Evolutionary conservation across 2,888 invertebrate species (phyloP).

Genomic region (Candidula unifasciata): DNA sequence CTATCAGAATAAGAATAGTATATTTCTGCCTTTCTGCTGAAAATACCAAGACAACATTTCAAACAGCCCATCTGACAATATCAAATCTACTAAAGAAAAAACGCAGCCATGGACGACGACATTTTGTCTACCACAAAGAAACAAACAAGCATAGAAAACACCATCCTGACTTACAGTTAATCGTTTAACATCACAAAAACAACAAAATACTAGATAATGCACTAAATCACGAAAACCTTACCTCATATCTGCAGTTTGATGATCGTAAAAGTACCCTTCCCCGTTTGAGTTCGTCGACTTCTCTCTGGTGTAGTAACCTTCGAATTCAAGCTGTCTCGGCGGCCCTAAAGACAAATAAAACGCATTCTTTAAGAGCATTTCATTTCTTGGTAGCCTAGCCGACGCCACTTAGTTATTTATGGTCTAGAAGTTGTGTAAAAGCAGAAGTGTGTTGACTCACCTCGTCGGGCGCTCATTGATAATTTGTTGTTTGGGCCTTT

Average conservation of each 20-base stretch:
- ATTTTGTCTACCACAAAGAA: too few relatives aligned
- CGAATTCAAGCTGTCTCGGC: constrained; percentile 62
- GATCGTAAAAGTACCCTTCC: constrained; percentile 57
- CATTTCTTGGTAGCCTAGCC: too few relatives aligned
- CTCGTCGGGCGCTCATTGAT: constrained; percentile 66
- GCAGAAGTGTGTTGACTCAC: constrained; percentile 54
- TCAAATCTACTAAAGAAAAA: too few relatives aligned
- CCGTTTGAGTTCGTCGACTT: constrained; percentile 25
- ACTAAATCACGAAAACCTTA: constrained; percentile 41
- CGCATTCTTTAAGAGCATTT: too few relatives aligned
- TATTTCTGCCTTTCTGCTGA: too few relatives aligned
- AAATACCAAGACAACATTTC: too few relatives aligned
- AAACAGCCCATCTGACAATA: too few relatives aligned
- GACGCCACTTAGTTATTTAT: background rate
- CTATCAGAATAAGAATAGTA: too few relatives aligned
- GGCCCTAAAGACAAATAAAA: constrained; percentile 58
- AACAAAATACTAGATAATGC: background rate
- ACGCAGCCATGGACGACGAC: too few relatives aligned
- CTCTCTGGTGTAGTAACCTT: constrained; percentile 69
- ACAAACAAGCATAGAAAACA: too few relatives aligned
- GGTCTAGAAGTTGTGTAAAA: background rate
- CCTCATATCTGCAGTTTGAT: constrained; percentile 63
- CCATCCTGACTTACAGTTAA: too few relatives aligned
- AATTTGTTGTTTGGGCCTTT: constrained; percentile 67
- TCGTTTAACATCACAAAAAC: too few relatives aligned